A percentile compares a stretch with the other conserved stretches of the same genome.
Evolutionary conservation across 2,888 invertebrate species (phyloP).

Genomic region (Rhagium mordax): DNA sequence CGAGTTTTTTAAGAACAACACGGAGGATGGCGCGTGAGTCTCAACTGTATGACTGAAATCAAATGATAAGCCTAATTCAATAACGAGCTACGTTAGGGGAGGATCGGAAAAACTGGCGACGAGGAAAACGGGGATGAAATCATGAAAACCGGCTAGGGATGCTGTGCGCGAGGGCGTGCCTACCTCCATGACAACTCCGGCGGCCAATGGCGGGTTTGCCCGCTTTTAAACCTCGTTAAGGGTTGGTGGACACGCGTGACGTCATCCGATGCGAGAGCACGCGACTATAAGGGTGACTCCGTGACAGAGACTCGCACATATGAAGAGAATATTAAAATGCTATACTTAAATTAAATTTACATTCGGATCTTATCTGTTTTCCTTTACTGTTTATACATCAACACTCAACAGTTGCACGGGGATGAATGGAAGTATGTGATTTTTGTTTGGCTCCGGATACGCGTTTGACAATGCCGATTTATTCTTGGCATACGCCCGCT

Average conservation of each 20-base stretch:
- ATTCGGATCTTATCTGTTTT: conserved; percentile 68
- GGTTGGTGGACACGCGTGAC: conserved; percentile 60
- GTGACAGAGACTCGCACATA: conserved; percentile 57
- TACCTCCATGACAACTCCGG: conserved; percentile 44
- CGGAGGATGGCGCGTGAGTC: conserved; percentile 66
- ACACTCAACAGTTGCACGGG: conserved; percentile 60
- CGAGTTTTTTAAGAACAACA: conserved; percentile 66
- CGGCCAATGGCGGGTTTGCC: conserved; percentile 55
- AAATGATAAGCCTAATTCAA: conserved; percentile 88
- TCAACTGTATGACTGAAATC: conserved; percentile 73
- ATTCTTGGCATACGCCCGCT: too few species aligned
- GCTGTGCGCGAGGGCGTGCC: conserved; percentile 60
- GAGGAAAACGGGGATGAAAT: conserved; percentile 58
- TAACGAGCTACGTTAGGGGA: conserved; percentile 73
- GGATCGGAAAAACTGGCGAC: conserved; percentile 59
- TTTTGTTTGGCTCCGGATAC: conserved; percentile 51
- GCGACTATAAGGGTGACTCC: conserved; percentile 53
- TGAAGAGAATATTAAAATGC: conserved; percentile 67
- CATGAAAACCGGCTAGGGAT: conserved; percentile 57
- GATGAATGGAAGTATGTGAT: conserved; percentile 46
- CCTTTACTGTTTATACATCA: conserved; percentile 65
- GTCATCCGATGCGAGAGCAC: conserved; percentile 61
- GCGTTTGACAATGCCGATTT: neutral
- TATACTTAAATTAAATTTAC: conserved; percentile 68
- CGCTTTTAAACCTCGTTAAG: conserved; percentile 53